Evolutionary conservation across 2,113 vertebrate genomes (phyloP).

Genomic region (Cebus imitator): DNA sequence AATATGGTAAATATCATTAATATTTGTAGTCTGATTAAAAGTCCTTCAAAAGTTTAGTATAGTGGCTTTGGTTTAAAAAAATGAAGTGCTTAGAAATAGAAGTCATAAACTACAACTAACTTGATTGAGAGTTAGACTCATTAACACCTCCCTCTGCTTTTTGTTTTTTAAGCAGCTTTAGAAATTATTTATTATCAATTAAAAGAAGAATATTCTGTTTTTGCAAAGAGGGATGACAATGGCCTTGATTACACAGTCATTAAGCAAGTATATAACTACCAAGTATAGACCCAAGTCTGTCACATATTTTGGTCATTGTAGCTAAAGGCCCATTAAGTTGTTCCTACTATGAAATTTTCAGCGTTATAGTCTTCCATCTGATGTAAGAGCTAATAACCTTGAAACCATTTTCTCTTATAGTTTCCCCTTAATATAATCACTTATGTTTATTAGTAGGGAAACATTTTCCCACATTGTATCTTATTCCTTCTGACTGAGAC

Average conservation of each 20-base stretch:
- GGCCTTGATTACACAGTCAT: constrained; percentile 37
- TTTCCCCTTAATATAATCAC: constrained; percentile 26
- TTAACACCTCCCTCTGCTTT: neutral
- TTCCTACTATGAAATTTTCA: constrained; percentile 24
- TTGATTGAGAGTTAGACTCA: constrained; percentile 23
- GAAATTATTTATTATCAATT: constrained; percentile 37
- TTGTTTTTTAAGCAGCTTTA: constrained; percentile 11
- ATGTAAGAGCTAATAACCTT: constrained; percentile 34
- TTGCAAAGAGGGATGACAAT: neutral
- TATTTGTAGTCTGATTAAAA: neutral
- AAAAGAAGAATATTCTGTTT: constrained; percentile 60
- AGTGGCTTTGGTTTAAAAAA: constrained; percentile 21
- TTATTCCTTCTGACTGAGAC: constrained; percentile 1
- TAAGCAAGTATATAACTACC: constrained; percentile 48
- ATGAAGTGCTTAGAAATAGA: neutral
- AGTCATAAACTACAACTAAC: constrained; percentile 30
- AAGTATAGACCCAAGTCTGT: neutral
- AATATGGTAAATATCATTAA: neutral
- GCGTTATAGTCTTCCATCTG: neutral
- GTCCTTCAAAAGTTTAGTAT: neutral
- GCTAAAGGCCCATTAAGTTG: constrained; percentile 27
- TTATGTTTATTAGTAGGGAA: constrained; percentile 27
- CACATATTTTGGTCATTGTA: constrained; percentile 17
- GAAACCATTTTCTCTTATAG: neutral
- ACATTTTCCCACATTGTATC: neutral